Conservation (phyloP, 2,888 invertebrate species). For the Cryptocheilus praepositus region DNA sequence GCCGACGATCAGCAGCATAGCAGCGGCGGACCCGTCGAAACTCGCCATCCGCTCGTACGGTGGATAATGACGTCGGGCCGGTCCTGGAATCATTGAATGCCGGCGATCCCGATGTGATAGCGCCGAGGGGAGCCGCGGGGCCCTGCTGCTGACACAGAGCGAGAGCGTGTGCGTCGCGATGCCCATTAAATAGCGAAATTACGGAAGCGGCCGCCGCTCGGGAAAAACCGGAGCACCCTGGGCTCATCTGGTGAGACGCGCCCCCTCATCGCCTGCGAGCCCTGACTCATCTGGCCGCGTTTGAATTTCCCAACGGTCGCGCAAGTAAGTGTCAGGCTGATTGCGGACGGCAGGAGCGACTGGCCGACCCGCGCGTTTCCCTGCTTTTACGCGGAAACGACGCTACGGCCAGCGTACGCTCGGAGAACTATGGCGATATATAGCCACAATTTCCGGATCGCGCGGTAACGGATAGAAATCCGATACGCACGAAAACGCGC, state of each 20-base stretch:
- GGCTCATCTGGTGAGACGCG: no score
- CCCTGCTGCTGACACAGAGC: constrained; percentile 16
- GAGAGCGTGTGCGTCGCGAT: constrained; percentile 5
- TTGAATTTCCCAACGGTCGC: constrained; percentile 55
- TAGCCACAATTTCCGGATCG: not conserved
- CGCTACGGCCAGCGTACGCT: not conserved
- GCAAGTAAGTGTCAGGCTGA: constrained; percentile 35
- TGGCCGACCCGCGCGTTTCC: not conserved
- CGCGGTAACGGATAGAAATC: constrained; percentile 4
- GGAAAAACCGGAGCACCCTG: no score
- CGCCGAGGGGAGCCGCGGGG: constrained; percentile 16
- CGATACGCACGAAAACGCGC: constrained; percentile 20
- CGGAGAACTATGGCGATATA: not conserved
- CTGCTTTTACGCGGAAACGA: not conserved
- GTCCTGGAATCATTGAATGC: constrained; percentile 10
- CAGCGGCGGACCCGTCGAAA: constrained; percentile 31
- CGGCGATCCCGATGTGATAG: constrained; percentile 1
- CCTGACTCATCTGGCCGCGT: constrained; percentile 39
- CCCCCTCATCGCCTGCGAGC: not conserved
- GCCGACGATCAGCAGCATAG: constrained; percentile 44
- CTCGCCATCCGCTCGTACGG: constrained; percentile 31
- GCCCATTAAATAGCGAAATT: constrained; percentile 8
- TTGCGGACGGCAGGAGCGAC: constrained; percentile 1
- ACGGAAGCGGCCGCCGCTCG: not conserved
- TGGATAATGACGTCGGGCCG: constrained; percentile 35